phyloP scores from a whole-genome alignment of 2,113 vertebrate species.

The Spizaetus ornatus region DNA sequence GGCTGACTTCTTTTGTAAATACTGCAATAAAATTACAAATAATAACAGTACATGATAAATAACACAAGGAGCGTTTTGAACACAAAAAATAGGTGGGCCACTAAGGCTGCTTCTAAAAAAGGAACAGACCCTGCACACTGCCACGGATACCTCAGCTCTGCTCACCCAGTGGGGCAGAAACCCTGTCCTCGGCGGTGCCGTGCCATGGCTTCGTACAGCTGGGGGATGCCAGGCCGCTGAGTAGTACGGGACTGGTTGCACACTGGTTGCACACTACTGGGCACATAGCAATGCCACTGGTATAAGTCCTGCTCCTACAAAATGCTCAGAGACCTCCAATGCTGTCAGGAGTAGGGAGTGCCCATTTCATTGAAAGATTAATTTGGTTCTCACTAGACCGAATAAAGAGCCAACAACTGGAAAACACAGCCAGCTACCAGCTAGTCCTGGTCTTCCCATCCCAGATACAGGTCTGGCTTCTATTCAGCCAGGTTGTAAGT shows the following conservation, averaged over 20 bases:
- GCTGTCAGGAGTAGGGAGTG: not conserved
- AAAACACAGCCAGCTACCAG: not conserved
- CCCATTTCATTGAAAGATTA: accelerated
- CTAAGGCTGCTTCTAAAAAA: not conserved
- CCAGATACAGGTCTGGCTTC: not conserved
- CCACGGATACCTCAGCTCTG: not conserved
- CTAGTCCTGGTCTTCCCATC: not conserved
- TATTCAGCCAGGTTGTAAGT: not conserved
- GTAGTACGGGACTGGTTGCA: not conserved
- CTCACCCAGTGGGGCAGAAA: not conserved
- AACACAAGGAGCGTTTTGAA: not conserved
- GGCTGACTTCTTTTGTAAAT: not conserved
- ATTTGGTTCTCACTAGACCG: not conserved
- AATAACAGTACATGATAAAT: not conserved
- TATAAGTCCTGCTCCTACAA: not conserved
- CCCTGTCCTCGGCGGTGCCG: accelerated
- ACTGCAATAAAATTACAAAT: not conserved
- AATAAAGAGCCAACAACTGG: not conserved
- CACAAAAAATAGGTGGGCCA: not conserved
- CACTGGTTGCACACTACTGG: not conserved
- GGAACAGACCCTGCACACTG: not conserved
- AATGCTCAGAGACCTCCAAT: accelerated
- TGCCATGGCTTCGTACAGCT: not conserved
- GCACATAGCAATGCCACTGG: not conserved
- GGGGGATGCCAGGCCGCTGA: not conserved